Evolutionary conservation across 2,113 vertebrate species (phyloP).

Genomic region (Psilopogon haemacephalus): DNA sequence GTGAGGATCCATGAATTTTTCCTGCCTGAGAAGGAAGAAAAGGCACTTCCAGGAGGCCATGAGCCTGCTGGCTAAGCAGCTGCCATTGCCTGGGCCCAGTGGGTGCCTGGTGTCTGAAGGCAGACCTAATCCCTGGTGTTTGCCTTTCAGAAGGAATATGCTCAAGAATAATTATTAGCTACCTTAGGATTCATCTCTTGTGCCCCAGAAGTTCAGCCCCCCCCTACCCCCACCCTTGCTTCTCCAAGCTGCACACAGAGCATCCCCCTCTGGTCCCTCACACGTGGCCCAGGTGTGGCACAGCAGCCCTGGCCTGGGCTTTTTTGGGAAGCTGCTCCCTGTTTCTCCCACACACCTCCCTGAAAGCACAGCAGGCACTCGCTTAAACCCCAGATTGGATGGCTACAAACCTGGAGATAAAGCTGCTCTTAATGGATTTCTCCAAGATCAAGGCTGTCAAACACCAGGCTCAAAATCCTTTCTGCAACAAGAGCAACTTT

Average conservation of each 20-base stretch:
- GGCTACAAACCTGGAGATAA: not conserved
- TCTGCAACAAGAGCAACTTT: not conserved
- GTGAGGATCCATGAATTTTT: too few relatives aligned
- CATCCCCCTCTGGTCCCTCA: not conserved
- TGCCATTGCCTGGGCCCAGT: too few relatives aligned
- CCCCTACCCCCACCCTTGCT: too few relatives aligned
- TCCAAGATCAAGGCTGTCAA: conserved; percentile 44
- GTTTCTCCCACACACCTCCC: not conserved
- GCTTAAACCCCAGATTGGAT: not conserved
- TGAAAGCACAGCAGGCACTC: not conserved
- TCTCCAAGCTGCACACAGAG: not conserved
- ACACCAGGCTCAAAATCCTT: conserved; percentile 13
- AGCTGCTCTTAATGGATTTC: conserved; percentile 26
- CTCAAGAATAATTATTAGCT: too few relatives aligned
- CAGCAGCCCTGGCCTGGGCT: fast-evolving
- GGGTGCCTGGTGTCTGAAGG: too few relatives aligned
- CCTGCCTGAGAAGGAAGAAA: too few relatives aligned
- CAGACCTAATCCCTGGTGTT: too few relatives aligned
- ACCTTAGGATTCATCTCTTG: too few relatives aligned
- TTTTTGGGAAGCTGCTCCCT: not conserved
- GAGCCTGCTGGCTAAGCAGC: too few relatives aligned
- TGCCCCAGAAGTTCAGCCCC: too few relatives aligned
- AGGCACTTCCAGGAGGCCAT: too few relatives aligned
- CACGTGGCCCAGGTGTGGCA: not conserved
- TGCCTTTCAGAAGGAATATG: too few relatives aligned